Conservation (phyloP, 2,797 vertebrate genomes). For the Phalloptychus januarius region DNA sequence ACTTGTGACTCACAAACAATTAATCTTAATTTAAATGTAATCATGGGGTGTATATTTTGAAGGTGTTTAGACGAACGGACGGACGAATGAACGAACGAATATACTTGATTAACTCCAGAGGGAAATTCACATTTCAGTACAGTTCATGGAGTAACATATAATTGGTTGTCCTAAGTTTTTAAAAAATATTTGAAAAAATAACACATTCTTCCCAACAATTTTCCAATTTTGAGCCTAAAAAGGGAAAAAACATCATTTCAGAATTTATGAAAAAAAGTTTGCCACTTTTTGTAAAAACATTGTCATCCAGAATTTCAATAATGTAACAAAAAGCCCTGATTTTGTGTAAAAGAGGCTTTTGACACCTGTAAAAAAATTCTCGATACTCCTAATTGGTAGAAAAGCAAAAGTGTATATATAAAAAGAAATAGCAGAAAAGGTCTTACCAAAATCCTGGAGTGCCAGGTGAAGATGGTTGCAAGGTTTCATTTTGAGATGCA, state of each 20-base stretch:
- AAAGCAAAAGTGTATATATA: neutral
- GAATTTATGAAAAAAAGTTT: neutral
- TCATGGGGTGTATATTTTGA: neutral
- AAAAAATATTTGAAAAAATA: neutral
- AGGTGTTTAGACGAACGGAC: neutral
- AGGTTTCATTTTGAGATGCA: slow-evolving; percentile 23
- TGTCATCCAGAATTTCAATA: neutral
- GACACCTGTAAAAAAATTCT: neutral
- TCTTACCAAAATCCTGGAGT: slow-evolving; percentile 62
- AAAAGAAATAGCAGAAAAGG: neutral
- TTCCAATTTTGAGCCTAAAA: neutral
- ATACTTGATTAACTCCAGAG: too few species aligned
- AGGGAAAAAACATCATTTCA: neutral
- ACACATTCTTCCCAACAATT: neutral
- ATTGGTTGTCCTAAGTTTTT: neutral
- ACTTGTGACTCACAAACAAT: slow-evolving; percentile 3
- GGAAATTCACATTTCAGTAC: too few species aligned
- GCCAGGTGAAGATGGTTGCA: slow-evolving; percentile 34
- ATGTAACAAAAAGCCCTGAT: neutral
- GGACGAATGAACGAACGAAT: too few species aligned
- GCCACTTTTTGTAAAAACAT: too few species aligned
- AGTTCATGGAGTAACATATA: too few species aligned
- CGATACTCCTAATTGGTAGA: neutral
- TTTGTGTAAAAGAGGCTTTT: neutral
- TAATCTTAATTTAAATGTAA: neutral